Evolutionary conservation across 2,888 invertebrate genomes (phyloP), one percentile per base, ranked within the genome.

Genomic region (Criorhina ranunculi): DNA sequence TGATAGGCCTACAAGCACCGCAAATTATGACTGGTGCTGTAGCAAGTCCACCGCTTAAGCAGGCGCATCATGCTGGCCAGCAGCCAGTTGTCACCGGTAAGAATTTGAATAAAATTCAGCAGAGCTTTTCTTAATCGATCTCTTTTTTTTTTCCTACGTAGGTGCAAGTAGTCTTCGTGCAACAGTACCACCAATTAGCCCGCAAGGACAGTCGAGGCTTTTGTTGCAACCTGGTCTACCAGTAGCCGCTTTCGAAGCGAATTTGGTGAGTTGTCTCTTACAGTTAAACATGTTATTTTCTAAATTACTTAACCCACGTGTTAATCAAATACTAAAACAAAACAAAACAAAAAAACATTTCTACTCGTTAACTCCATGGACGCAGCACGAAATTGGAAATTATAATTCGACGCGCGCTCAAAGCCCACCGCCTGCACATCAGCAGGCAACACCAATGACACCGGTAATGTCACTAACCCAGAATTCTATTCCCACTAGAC

Each of bases 341-440:
- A 35, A n/a, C 15, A 5, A 12, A 9, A n/a, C n/a, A 59, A 15
- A 40, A 57, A 29, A n/a, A 55, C 70, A 62, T 62, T 77, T 72
- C 69, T 17, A 59, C 69, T 57, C 42, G 72, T 75, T 69, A 64
- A 73, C 51, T 33, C 46, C 55, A 70, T 88, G 92, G 91, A 92
- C 89, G 91, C 94, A 95, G 95, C 94, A 93, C 90, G 94, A 94
- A 89, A 92, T 94, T 88, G 90, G 91, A 86, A 90, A 89, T 46
- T 91, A 90, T 88, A 88, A 87, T 87, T 88, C 88, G 76, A 89
- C 90, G 73, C 90, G 93, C 90, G 90, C 93, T 89, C 95, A 95
- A 93, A 96, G 96, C 92, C 96, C 96, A 89, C 96, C 96, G 90
- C 96, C 96, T 90, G 96, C 96, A 88, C 96, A 96, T 92, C 96